Conservation (phyloP, 2,797 vertebrate species). For the Neomorphus geoffroyi region DNA sequence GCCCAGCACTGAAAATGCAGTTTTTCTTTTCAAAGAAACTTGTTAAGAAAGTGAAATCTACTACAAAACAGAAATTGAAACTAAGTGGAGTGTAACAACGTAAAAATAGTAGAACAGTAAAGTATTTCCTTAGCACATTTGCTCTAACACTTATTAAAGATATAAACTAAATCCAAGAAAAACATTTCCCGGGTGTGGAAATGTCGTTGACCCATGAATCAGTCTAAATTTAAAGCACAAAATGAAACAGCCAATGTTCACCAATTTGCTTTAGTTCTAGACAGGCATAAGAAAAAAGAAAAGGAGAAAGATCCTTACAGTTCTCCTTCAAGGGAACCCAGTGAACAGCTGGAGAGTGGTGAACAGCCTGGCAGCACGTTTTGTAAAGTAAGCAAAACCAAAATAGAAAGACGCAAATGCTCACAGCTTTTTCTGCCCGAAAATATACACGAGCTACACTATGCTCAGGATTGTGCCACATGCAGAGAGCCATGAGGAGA, state of each 20-base stretch:
- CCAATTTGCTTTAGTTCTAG: background rate
- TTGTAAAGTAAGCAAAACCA: background rate
- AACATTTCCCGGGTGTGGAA: slow-evolving; percentile 69
- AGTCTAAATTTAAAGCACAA: slow-evolving; percentile 63
- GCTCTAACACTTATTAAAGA: slow-evolving; percentile 61
- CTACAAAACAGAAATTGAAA: slow-evolving; percentile 70
- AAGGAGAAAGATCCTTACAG: background rate
- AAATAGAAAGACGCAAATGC: background rate
- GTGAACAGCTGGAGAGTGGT: background rate
- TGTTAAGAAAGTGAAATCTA: slow-evolving; percentile 62
- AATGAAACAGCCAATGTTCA: slow-evolving; percentile 36
- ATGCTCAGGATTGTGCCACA: background rate
- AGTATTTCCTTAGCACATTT: slow-evolving; percentile 55
- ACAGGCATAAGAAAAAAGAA: background rate
- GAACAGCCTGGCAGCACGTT: background rate
- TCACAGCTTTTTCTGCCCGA: background rate
- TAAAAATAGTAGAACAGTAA: slow-evolving; percentile 65
- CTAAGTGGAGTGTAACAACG: slow-evolving; percentile 42
- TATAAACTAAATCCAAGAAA: slow-evolving; percentile 68
- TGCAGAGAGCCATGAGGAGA: background rate
- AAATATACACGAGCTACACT: background rate
- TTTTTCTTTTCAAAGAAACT: slow-evolving; percentile 60
- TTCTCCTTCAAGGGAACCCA: background rate
- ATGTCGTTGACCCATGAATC: slow-evolving; percentile 29
- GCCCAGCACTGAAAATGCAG: background rate